These are phyloP conservation scores for Spondyliosoma cantharus DNA, from an alignment of 2,797 vertebrate genomes.

Conservation along the genomic window DNA sequence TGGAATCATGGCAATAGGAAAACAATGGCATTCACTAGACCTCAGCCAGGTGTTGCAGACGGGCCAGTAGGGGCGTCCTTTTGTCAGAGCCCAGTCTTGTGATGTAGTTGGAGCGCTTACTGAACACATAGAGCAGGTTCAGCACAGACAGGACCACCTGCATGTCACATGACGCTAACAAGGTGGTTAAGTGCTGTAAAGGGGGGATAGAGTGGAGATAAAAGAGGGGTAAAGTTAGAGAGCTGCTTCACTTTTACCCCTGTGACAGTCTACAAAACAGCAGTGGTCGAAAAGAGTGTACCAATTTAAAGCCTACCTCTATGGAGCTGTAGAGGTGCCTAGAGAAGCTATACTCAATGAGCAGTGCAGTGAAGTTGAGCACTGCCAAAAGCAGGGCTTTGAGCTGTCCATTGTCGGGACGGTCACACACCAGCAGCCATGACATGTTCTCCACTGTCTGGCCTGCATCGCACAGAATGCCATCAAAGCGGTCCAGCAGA, in stretches of 20 bases:
- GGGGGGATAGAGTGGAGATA: slow-evolving; percentile 43
- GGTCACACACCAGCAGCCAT: slow-evolving; percentile 96
- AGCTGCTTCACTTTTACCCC: not conserved
- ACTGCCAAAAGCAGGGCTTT: slow-evolving; percentile 95
- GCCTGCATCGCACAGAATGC: slow-evolving; percentile 94
- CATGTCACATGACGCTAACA: slow-evolving; percentile 98
- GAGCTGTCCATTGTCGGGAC: slow-evolving; percentile 91
- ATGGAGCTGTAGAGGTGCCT: slow-evolving; percentile 98
- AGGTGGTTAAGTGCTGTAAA: slow-evolving; percentile 93
- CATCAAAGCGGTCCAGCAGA: slow-evolving; percentile 96
- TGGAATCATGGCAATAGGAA: slow-evolving; percentile 44
- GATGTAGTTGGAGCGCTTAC: slow-evolving; percentile 98
- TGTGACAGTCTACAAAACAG: slow-evolving; percentile 6
- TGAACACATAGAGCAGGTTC: slow-evolving; percentile 98
- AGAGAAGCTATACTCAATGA: slow-evolving; percentile 99
- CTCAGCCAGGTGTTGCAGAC: slow-evolving; percentile 98
- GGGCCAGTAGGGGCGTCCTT: slow-evolving; percentile 92
- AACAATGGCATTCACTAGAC: slow-evolving; percentile 75
- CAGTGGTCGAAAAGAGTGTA: not conserved
- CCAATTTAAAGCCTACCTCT: slow-evolving; percentile 85
- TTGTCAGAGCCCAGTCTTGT: slow-evolving; percentile 96
- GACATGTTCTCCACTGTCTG: slow-evolving; percentile 97
- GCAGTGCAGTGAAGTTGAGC: slow-evolving; percentile 96
- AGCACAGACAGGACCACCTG: slow-evolving; percentile 98
- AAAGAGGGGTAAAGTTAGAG: slow-evolving; percentile 22